Base-by-base conservation (phyloP, 2,113 vertebrate genomes). In the Chloroceryle aenea region DNA sequence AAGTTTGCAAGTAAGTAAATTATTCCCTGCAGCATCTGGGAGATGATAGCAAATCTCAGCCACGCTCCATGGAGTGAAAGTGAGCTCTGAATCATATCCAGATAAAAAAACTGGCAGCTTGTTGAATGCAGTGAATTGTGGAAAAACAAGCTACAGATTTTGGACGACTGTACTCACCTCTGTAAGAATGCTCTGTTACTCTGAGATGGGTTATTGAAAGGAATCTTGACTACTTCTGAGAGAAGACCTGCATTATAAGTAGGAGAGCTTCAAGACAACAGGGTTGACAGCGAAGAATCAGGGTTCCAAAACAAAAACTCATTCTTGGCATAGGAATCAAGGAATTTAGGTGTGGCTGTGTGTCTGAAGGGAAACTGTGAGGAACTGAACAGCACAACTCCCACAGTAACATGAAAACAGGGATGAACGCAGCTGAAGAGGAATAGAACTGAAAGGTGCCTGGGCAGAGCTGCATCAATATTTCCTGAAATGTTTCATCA, bases 1-100 rank as follows among this genome's bases (percentile, higher is more conserved):
- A 29, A 97, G 96, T 48, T 94, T 98, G 68, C 97, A 98, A 90
- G 98, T 98, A 96, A 97, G 97, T 85, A 13, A 62, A 82, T 8
- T 53, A 64, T 43, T 94, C 52, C 58, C 38, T 72, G 66, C 40
- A 78, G 61, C 25, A 50, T 55, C 36, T 78, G 59, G 72, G 53
- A 73, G n/a, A n/a, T 77, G 42, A 48, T 43, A 77, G 59, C 34
- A 78, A 81, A 77, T 74, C 45, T 94, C 68, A 92, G 55, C 22
- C 38, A 30, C 1, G 0, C 27, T 78, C 92, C 26, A 23, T 18
- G n/a, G 26, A 62, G 15, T 81, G 32, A 68, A 90, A 88, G 34
- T 47, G 25, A 73, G 15, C 55, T 73, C 45, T 80, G 55, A 92
- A 89, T 61, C 16, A 5, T 16, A 73, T 7, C 40, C 36, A 73